A percentile compares a stretch with the other conserved stretches of the same genome.
These are phyloP conservation scores for Dynastes grantii DNA, from an alignment of 2,888 invertebrate genomes.

Conservation along the genomic window DNA sequence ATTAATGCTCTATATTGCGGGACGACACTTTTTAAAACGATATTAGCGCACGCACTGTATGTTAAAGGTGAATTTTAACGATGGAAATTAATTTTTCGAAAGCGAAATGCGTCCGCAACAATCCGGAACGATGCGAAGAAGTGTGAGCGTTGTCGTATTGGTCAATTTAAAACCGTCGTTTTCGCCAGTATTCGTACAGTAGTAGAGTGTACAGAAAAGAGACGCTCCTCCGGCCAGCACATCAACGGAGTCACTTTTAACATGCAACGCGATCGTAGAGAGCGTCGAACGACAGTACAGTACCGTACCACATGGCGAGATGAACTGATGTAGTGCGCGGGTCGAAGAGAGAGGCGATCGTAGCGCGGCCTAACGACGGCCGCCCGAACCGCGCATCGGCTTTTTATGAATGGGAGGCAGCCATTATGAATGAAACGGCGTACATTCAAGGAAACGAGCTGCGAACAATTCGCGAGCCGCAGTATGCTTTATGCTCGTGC, in stretches of 20 bases:
- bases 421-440: constrained; percentile 81
- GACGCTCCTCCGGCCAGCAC: constrained; percentile 3
- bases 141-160: too few species aligned
- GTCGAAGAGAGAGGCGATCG: constrained; percentile 60
- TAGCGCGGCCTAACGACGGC: constrained; percentile 65
- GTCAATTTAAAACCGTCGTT: too few species aligned
- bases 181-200: too few species aligned
- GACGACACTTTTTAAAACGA: background rate
- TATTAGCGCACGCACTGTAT: background rate
- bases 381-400: constrained; percentile 71
- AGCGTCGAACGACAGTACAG: constrained; percentile 51
- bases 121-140: too few species aligned
- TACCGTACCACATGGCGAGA: constrained; percentile 48
- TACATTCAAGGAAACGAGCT: constrained; percentile 70
- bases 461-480: constrained; percentile 63
- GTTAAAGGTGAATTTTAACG: too few species aligned
- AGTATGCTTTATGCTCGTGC: constrained; percentile 57
- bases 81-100: too few species aligned
- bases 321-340: constrained; percentile 50
- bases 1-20: constrained; percentile 29
- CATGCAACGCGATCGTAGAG: constrained; percentile 56
- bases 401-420: constrained; percentile 83
- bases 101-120: too few species aligned
- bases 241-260: constrained; percentile 23
- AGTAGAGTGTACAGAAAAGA: too few species aligned